Evolutionary conservation across 2,888 invertebrate genomes (phyloP).

Genomic region (Tridacna gigas): DNA sequence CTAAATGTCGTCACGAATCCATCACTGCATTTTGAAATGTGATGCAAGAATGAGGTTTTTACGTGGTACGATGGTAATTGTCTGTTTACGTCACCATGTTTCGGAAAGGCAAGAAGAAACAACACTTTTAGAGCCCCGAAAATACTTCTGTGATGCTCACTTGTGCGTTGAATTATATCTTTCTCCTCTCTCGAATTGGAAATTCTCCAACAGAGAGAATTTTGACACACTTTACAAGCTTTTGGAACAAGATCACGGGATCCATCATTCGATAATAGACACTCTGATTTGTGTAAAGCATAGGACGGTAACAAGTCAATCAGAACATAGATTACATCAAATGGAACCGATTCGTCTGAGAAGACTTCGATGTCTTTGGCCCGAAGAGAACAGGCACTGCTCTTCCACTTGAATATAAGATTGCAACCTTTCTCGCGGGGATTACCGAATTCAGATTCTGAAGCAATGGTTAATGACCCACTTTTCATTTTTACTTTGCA

Average conservation of each 20-base stretch:
- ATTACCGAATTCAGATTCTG: background rate
- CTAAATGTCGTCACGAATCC: background rate
- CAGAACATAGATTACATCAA: background rate
- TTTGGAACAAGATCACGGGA: background rate
- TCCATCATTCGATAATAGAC: background rate
- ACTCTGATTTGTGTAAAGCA: background rate
- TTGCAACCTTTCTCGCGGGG: background rate
- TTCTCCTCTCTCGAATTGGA: background rate
- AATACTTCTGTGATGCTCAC: background rate
- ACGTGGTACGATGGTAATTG: background rate
- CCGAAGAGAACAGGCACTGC: too few relatives aligned
- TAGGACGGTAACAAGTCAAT: background rate
- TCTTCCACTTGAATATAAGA: too few relatives aligned
- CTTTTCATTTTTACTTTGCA: background rate
- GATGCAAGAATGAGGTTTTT: background rate
- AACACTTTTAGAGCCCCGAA: background rate
- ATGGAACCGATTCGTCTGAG: background rate
- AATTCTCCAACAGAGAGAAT: conserved; percentile 4
- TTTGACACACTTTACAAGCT: background rate
- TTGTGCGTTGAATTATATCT: background rate
- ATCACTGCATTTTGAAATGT: background rate
- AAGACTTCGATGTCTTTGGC: background rate
- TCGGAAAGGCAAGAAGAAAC: background rate
- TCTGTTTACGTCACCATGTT: background rate
- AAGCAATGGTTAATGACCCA: background rate